Conservation (phyloP, 2,888 invertebrate species). For the Chalcis sispes region DNA sequence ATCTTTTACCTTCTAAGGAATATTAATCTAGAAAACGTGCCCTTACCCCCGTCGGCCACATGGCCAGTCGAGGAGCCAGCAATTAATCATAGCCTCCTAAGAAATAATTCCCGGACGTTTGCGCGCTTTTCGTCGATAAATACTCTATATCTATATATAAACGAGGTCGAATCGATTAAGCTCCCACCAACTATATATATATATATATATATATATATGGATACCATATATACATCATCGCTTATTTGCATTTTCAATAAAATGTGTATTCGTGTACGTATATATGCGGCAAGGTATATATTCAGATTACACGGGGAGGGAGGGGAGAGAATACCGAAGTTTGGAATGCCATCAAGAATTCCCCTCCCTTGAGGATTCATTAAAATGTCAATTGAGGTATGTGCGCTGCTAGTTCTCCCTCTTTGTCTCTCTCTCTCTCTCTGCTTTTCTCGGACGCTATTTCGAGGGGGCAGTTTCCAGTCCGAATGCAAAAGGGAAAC, state of each 20-base stretch:
- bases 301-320: no score
- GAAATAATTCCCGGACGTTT: conserved; percentile 36
- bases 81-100: conserved; percentile 45
- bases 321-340: no score
- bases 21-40: conserved; percentile 54
- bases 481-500: conserved; percentile 44
- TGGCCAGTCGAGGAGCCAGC: conserved; percentile 27
- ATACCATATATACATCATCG: no score
- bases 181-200: background rate
- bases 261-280: conserved; percentile 6
- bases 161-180: conserved; percentile 26
- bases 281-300: background rate
- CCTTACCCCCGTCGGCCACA: conserved; percentile 38
- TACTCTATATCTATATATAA: no score
- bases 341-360: conserved; percentile 25
- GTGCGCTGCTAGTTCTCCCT: conserved; percentile 19
- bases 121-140: conserved; percentile 39
- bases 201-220: no score
- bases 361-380: conserved; percentile 50
- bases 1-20: conserved; percentile 22
- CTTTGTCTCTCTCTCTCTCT: no score
- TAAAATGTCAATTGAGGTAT: conserved; percentile 55
- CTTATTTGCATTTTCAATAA: conserved; percentile 55
- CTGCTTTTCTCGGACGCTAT: background rate
- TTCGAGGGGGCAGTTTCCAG: conserved; percentile 6